phyloP scores from a whole-genome alignment of 2,797 vertebrate species.

The Ptychadena robeensis region DNA sequence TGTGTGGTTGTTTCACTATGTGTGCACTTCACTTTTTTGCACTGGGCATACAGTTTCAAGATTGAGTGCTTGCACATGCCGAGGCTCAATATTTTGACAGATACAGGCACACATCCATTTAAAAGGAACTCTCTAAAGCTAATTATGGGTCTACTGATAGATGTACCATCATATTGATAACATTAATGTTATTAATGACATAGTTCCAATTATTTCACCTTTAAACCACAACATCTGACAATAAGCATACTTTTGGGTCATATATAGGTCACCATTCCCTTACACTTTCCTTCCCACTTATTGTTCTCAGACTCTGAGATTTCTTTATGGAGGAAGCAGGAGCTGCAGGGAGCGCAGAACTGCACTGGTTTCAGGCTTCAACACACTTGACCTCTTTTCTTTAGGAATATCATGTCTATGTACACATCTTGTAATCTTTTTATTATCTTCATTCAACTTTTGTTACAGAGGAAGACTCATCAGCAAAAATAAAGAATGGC shows the following conservation, averaged over 20 bases:
- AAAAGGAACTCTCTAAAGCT: too few species aligned
- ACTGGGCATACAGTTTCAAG: too few species aligned
- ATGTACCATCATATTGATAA: too few species aligned
- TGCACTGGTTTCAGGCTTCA: not conserved
- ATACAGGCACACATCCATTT: too few species aligned
- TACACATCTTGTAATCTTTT: not conserved
- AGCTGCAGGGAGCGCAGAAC: not conserved
- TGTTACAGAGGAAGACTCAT: not conserved
- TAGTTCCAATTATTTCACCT: too few species aligned
- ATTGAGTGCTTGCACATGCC: too few species aligned
- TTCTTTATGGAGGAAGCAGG: constrained; percentile 6
- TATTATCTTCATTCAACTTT: not conserved
- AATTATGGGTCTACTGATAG: too few species aligned
- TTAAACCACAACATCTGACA: too few species aligned
- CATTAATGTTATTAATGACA: too few species aligned
- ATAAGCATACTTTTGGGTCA: not conserved
- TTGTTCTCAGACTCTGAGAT: not conserved
- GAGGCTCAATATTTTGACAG: too few species aligned
- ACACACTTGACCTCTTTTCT: not conserved
- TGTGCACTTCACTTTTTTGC: too few species aligned
- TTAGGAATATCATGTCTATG: not conserved
- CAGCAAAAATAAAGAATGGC: constrained; percentile 12
- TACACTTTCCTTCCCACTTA: constrained; percentile 24
- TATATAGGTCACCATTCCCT: not conserved
- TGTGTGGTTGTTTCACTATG: too few species aligned